phyloP scores from a whole-genome alignment of 1,140 invertebrate genomes.

The Drosophila bipectinata region DNA sequence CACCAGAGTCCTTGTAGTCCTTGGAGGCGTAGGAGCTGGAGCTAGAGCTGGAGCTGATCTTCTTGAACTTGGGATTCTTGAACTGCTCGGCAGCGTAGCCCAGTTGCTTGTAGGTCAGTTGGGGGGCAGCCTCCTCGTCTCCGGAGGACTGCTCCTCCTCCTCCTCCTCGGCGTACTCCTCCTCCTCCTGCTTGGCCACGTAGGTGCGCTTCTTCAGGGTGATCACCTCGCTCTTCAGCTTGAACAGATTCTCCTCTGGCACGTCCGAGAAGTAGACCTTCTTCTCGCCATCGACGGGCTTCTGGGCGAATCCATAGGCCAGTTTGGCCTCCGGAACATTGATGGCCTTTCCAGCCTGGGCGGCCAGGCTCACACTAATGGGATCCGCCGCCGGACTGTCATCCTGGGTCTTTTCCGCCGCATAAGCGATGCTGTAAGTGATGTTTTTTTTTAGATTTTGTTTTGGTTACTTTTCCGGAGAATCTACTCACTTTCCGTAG shows the following conservation, averaged over 20 bases:
- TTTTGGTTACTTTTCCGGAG: too few species aligned
- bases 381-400: constrained; percentile 82
- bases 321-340: constrained; percentile 83
- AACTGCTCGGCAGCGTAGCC: constrained; percentile 72
- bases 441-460: not conserved
- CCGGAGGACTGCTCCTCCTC: constrained; percentile 46
- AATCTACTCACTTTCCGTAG: constrained; percentile 52
- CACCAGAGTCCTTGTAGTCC: constrained; percentile 21
- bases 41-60: constrained; percentile 38
- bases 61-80: constrained; percentile 76
- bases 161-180: constrained; percentile 61
- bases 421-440: constrained; percentile 51
- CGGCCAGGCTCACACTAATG: constrained; percentile 84
- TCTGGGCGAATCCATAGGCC: constrained; percentile 81
- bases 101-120: constrained; percentile 75
- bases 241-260: constrained; percentile 84
- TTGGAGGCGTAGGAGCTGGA: constrained; percentile 30
- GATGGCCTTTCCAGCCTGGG: constrained; percentile 71
- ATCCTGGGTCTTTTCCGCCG: constrained; percentile 41
- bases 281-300: constrained; percentile 74
- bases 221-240: constrained; percentile 83
- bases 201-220: constrained; percentile 76
- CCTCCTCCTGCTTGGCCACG: constrained; percentile 54
- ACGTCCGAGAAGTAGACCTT: constrained; percentile 68
- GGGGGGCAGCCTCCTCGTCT: constrained; percentile 38